Conservation (phyloP, 2,113 vertebrate species). For the Motacilla tschutschensis region DNA sequence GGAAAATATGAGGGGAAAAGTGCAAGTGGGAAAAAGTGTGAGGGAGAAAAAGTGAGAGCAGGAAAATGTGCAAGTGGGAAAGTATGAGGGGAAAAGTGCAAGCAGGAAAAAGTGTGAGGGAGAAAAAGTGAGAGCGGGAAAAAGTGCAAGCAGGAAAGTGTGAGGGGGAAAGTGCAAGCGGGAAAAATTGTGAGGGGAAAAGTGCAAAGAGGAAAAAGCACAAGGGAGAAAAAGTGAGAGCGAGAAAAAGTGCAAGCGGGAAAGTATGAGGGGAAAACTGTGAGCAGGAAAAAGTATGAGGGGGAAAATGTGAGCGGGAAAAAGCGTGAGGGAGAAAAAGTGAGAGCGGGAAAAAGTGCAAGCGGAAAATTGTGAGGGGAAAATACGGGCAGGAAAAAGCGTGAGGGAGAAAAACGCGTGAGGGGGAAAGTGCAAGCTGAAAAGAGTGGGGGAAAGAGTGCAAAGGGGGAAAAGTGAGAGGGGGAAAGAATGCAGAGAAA, state of each 20-base stretch:
- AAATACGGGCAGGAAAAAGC: background rate
- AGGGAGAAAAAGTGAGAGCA: background rate
- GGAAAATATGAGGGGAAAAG: too few species aligned
- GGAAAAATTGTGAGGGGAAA: background rate
- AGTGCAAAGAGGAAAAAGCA: accelerated
- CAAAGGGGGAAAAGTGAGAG: too few species aligned
- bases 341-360: background rate
- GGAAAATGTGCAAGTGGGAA: background rate
- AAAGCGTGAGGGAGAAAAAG: background rate
- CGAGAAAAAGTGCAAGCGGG: accelerated
- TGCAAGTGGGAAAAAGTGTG: accelerated
- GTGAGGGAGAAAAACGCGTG: too few species aligned
- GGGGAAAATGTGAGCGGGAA: accelerated
- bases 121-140: background rate
- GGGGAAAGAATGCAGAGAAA: too few species aligned
- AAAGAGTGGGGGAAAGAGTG: too few species aligned
- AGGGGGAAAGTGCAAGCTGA: too few species aligned
- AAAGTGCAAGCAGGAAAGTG: too few species aligned
- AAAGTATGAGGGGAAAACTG: accelerated
- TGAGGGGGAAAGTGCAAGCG: background rate
- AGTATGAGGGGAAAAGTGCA: too few species aligned
- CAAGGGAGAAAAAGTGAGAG: background rate
- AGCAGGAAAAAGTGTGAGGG: background rate
- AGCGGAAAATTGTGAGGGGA: accelerated
- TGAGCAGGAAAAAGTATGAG: accelerated